These are phyloP conservation scores for Dynastes maya DNA, from an alignment of 2,888 invertebrate species.

Conservation along the genomic window DNA sequence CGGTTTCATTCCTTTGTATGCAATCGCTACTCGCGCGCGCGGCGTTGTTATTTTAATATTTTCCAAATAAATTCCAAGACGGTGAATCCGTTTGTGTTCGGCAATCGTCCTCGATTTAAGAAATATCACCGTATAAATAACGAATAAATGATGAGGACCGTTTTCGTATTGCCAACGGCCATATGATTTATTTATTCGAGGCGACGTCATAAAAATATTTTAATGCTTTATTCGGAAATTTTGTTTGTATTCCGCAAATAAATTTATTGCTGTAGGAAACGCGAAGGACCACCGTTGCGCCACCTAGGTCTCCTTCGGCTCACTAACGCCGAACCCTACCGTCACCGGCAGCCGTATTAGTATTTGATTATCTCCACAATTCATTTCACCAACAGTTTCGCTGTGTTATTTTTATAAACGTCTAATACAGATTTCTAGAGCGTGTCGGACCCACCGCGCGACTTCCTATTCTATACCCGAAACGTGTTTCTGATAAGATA, in stretches of 20 bases:
- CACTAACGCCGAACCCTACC: constrained; percentile 42
- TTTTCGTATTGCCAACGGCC: constrained; percentile 54
- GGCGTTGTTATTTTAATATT: constrained; percentile 32
- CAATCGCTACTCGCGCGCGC: not conserved
- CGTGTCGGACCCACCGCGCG: constrained; percentile 1
- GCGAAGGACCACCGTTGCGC: constrained; percentile 48
- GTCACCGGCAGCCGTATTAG: constrained; percentile 60
- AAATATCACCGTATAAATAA: constrained; percentile 40
- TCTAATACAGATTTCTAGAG: constrained; percentile 42
- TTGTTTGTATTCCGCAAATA: constrained; percentile 58
- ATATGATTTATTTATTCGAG: constrained; percentile 58
- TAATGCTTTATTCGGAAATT: constrained; percentile 57
- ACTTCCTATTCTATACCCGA: not conserved
- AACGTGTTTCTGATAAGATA: constrained; percentile 39
- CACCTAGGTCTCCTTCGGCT: constrained; percentile 9
- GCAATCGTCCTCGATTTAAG: constrained; percentile 38
- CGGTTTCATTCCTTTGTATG: not conserved
- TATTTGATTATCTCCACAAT: constrained; percentile 61
- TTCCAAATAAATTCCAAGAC: constrained; percentile 31
- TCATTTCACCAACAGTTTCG: constrained; percentile 55
- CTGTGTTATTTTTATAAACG: constrained; percentile 50
- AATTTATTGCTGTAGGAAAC: constrained; percentile 58
- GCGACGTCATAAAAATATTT: constrained; percentile 59
- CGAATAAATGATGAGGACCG: constrained; percentile 48
- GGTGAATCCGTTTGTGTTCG: constrained; percentile 13